phyloP scores from a whole-genome alignment of 2,113 vertebrate species.

The Ophthalmolycus amberensis region DNA sequence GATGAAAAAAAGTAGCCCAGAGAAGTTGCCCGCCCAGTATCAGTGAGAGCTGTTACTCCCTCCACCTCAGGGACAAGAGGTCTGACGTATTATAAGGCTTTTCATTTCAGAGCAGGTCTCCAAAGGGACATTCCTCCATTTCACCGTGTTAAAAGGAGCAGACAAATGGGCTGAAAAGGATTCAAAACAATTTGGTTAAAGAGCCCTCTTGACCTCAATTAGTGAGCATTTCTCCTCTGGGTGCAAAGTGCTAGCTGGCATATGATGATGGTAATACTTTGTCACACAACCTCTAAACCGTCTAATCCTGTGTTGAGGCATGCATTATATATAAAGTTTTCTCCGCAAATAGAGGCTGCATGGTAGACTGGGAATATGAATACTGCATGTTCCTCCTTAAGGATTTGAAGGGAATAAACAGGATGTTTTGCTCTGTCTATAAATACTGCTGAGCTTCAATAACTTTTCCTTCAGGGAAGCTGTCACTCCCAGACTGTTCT shows the following conservation, averaged over 20 bases:
- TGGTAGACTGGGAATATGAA: conserved; percentile 32
- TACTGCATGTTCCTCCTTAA: conserved; percentile 37
- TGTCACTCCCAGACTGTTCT: conserved; percentile 42
- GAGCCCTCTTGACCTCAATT: conserved; percentile 77
- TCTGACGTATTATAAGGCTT: conserved; percentile 68
- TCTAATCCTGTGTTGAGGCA: neutral
- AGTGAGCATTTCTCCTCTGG: conserved; percentile 62
- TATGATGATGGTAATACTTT: conserved; percentile 36
- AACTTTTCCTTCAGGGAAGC: conserved; percentile 33
- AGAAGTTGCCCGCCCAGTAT: conserved; percentile 45
- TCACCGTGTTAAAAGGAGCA: conserved; percentile 65
- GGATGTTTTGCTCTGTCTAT: conserved; percentile 55
- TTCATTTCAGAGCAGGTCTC: conserved; percentile 73
- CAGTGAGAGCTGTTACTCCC: conserved; percentile 30
- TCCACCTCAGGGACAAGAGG: conserved; percentile 61
- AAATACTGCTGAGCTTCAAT: conserved; percentile 53
- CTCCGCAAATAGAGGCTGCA: conserved; percentile 35
- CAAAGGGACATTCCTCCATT: conserved; percentile 69
- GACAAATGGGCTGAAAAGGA: conserved; percentile 55
- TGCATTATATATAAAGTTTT: conserved; percentile 33
- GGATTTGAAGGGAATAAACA: conserved; percentile 52
- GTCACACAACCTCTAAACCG: conserved; percentile 5
- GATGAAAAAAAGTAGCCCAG: conserved; percentile 64
- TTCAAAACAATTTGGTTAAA: conserved; percentile 58
- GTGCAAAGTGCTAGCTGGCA: conserved; percentile 37